A percentile compares a stretch with the other conserved stretches of the same genome.
Conservation (phyloP, 1,140 invertebrate species). For the Paraescarpia echinospica region DNA sequence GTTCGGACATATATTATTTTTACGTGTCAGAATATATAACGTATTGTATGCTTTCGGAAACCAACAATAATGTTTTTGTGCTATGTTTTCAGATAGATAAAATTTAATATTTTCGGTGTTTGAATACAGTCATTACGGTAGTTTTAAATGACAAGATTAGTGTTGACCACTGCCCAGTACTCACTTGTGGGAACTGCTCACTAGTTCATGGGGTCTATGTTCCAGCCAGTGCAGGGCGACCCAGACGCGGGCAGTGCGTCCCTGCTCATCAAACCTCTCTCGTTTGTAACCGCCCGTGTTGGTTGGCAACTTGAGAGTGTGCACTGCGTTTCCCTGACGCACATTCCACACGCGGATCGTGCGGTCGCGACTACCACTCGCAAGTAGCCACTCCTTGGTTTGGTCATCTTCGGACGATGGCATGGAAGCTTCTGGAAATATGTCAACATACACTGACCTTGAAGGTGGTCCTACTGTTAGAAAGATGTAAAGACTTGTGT, state of each 20-base stretch:
- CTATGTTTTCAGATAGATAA: too few relatives aligned
- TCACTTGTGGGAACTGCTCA: slow-evolving; percentile 42
- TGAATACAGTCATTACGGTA: too few relatives aligned
- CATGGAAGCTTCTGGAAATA: background rate
- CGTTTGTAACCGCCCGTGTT: slow-evolving; percentile 29
- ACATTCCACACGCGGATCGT: slow-evolving; percentile 48
- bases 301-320: slow-evolving; percentile 38
- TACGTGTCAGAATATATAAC: too few relatives aligned
- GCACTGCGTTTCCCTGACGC: slow-evolving; percentile 35
- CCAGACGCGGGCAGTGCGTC: slow-evolving; percentile 43
- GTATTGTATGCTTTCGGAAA: too few relatives aligned
- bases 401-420: background rate
- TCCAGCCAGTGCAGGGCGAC: slow-evolving; percentile 64
- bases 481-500: too few relatives aligned
- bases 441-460: background rate
- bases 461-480: too few relatives aligned
- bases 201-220: slow-evolving; percentile 31
- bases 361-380: slow-evolving; percentile 44
- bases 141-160: slow-evolving; percentile 20
- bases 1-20: too few relatives aligned
- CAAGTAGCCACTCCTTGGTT: slow-evolving; percentile 39
- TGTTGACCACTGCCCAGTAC: background rate
- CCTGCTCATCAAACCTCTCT: slow-evolving; percentile 32
- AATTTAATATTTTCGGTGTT: too few relatives aligned
- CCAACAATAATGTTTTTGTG: too few relatives aligned